Base-by-base conservation (phyloP, 2,113 vertebrate genomes). In the Lampris incognitus region DNA sequence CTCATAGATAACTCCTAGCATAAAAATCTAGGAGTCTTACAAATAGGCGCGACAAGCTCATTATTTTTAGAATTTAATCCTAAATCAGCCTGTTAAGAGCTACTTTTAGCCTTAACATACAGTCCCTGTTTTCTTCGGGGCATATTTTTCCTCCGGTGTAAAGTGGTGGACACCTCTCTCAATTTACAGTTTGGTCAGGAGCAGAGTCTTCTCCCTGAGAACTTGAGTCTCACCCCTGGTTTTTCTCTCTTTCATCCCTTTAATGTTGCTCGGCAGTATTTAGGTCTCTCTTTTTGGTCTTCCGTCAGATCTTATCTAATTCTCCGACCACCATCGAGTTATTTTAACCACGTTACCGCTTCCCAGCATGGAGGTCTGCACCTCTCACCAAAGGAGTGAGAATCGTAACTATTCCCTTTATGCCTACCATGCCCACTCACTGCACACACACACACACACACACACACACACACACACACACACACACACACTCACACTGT, bases 331-430 rank as follows among this genome's bases (percentile, higher is more conserved):
- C 70, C 59, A 74, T 87, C 67, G 66, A 69, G 61, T 55, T 58
- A 42, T 63, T 70, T 78, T 66, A 81, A 78, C 75, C 64, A 80
- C 80, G 79, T 78, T 85, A 85, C 79, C 56, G 76, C 65, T 64
- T 81, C 65, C 49, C 0, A 24, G 74, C 74, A 79, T 54, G 11
- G 76, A 72, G 72, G 76, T 61, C 51, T 72, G 65, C 72, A 75
- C 72, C 82, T 79, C 86, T 89, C 77, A 46, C 62, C 70, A 79
- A 90, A 83, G 71, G 58, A 82, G 69, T 58, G 52, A 64, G 68
- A 86, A 73, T 86, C 42, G 82, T 85, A 85, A 84, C 85, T 84
- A 67, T 72, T 81, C 75, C 54, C 79, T 50, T 70, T 78, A 81
- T n/a, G 1, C 11, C 52, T 4, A 41, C 41, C 41, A 46, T n/a